phyloP scores from a whole-genome alignment of 1,140 invertebrate species.

The Glossosoma conforme region DNA sequence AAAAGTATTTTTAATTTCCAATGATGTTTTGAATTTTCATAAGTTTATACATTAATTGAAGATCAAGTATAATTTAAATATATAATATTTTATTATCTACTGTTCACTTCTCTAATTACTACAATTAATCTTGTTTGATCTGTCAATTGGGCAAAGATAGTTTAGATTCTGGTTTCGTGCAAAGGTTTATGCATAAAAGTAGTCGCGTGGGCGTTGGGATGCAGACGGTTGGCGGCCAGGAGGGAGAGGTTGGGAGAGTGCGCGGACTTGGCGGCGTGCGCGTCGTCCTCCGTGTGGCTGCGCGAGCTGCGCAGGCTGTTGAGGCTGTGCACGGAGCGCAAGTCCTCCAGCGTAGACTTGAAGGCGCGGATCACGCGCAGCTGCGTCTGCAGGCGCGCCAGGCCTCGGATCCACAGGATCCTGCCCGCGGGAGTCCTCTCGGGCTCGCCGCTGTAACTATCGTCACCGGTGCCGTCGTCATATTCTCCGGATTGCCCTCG shows the following conservation, averaged over 20 bases:
- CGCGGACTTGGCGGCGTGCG: slow-evolving; percentile 2
- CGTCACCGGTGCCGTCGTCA: slow-evolving; percentile 52
- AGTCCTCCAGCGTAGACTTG: slow-evolving; percentile 90
- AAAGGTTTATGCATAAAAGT: slow-evolving; percentile 19
- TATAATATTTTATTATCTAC: neutral
- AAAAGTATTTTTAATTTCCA: too few species aligned
- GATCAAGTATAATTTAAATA: neutral
- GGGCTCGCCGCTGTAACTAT: slow-evolving; percentile 69
- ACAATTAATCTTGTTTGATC: too few species aligned
- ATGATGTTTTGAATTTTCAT: too few species aligned
- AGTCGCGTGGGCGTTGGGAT: slow-evolving; percentile 8
- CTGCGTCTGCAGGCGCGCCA: slow-evolving; percentile 91
- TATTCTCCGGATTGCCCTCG: slow-evolving; percentile 12
- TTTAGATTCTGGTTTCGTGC: slow-evolving; percentile 30
- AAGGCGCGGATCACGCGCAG: slow-evolving; percentile 94
- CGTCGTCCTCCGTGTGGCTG: slow-evolving; percentile 50
- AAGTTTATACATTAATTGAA: too few species aligned
- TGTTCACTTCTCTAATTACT: too few species aligned
- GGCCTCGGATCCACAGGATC: slow-evolving; percentile 89
- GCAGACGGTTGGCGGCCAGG: slow-evolving; percentile 4
- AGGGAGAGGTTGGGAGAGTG: slow-evolving; percentile 13
- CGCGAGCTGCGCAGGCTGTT: slow-evolving; percentile 73
- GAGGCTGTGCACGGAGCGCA: slow-evolving; percentile 84
- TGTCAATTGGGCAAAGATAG: neutral
- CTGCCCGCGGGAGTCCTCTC: slow-evolving; percentile 77